These are phyloP conservation scores for Cheilosia soror DNA, from an alignment of 2,888 invertebrate species.

Conservation along the genomic window DNA sequence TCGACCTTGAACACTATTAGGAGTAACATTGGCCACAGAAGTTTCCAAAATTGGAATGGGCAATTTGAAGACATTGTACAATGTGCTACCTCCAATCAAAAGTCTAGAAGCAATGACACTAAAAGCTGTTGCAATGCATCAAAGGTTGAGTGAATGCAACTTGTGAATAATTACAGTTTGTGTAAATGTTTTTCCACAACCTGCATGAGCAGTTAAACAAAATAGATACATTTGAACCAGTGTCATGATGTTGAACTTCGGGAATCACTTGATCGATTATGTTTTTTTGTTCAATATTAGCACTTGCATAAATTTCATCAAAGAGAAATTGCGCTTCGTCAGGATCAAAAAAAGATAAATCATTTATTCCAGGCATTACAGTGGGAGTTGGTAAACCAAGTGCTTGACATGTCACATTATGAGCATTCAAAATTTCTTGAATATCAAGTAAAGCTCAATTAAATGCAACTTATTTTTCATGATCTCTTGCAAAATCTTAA, in stretches of 20 bases:
- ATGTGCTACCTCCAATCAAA: background rate
- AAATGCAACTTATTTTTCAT: no score
- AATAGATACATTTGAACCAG: background rate
- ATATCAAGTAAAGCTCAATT: background rate
- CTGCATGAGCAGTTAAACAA: background rate
- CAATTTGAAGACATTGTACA: background rate
- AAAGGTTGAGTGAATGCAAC: background rate
- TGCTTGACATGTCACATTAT: background rate
- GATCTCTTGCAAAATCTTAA: no score
- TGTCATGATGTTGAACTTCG: background rate
- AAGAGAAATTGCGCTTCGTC: background rate
- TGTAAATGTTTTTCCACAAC: background rate
- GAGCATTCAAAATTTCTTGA: constrained; percentile 1
- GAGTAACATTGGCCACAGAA: background rate
- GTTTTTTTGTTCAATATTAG: background rate
- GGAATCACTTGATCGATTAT: background rate
- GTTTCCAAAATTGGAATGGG: background rate
- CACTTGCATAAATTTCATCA: background rate
- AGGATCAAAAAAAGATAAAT: background rate
- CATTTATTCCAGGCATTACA: no score
- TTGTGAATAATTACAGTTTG: background rate
- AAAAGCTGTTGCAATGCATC: background rate
- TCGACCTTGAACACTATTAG: background rate
- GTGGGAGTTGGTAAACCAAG: no score
- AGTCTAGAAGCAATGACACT: background rate